A percentile compares a stretch with the other conserved stretches of the same genome.
These are phyloP conservation scores for Cyrtonyx montezumae DNA, from an alignment of 2,113 vertebrate species.

Conservation along the genomic window DNA sequence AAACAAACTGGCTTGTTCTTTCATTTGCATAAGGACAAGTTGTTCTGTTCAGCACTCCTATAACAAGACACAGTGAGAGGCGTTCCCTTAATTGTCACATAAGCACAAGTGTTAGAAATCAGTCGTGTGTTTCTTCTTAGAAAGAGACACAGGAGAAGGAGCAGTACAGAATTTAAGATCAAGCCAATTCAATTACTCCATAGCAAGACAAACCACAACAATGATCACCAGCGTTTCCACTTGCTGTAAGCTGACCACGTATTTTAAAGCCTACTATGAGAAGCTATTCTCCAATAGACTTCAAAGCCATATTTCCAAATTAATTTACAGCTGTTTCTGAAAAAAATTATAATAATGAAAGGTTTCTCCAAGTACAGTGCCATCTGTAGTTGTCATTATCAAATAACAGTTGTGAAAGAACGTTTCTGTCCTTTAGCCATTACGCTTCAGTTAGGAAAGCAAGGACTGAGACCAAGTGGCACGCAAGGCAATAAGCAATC, in stretches of 20 bases:
- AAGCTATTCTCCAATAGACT: not conserved
- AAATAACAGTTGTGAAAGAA: not conserved
- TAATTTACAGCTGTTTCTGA: slow-evolving; percentile 32
- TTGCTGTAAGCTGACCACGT: slow-evolving; percentile 18
- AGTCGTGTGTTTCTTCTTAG: slow-evolving; percentile 35
- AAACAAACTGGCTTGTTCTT: slow-evolving; percentile 30
- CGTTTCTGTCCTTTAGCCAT: not conserved
- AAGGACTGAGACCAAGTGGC: not conserved
- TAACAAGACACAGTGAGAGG: slow-evolving; percentile 37
- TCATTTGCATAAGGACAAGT: slow-evolving; percentile 58
- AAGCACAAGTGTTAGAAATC: slow-evolving; percentile 46
- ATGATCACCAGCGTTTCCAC: slow-evolving; percentile 13
- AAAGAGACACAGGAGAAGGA: not conserved
- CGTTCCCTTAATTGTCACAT: slow-evolving; percentile 38
- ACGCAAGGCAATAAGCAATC: accelerated
- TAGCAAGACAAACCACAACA: not conserved
- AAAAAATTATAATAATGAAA: not conserved
- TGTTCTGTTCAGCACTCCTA: slow-evolving; percentile 33
- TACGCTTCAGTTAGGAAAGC: not conserved
- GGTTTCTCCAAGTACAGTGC: not conserved
- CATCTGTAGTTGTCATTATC: slow-evolving; percentile 23
- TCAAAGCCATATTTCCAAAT: slow-evolving; percentile 28
- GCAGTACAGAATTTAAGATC: slow-evolving; percentile 37
- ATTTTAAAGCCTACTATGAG: not conserved
- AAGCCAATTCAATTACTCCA: slow-evolving; percentile 52